phyloP scores from a whole-genome alignment of 2,888 invertebrate species.

The Oxytorus armatus region DNA sequence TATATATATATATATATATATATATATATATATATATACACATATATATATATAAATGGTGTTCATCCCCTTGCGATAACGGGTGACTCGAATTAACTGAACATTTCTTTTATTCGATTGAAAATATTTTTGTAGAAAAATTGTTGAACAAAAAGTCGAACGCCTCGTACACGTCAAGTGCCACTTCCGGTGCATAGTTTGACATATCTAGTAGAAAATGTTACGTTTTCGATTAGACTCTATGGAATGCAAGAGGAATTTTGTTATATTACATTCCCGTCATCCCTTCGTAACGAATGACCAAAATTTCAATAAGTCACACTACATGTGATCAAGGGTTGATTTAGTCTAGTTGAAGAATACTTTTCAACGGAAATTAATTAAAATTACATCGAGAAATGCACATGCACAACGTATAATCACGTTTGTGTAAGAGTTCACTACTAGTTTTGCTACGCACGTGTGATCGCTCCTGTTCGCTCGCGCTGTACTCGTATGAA shows the following conservation, averaged over 20 bases:
- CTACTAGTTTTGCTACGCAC: constrained; percentile 16
- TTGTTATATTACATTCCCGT: too few species aligned
- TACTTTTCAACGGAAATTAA: background rate
- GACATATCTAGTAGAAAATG: background rate
- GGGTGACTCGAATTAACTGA: constrained; percentile 7
- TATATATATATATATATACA: background rate
- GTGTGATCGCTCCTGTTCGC: constrained; percentile 27
- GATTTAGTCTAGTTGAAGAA: background rate
- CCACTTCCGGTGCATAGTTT: too few species aligned
- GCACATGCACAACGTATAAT: constrained; percentile 2
- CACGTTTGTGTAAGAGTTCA: constrained; percentile 27
- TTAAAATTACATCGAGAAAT: constrained; percentile 9
- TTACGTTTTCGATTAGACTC: background rate
- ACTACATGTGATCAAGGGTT: background rate
- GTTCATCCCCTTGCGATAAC: background rate
- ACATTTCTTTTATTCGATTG: background rate
- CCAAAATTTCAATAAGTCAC: constrained; percentile 1
- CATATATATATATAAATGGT: background rate
- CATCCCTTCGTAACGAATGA: too few species aligned
- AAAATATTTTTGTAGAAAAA: background rate
- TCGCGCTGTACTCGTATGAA: constrained; percentile 5
- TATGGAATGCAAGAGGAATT: background rate
- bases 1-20: background rate
- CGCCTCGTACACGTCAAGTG: too few species aligned
- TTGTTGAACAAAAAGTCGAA: background rate